A percentile compares a stretch with the other conserved stretches of the same genome.
Conservation (phyloP, 1,140 invertebrate species). For the Trigoniulus corallinus region DNA sequence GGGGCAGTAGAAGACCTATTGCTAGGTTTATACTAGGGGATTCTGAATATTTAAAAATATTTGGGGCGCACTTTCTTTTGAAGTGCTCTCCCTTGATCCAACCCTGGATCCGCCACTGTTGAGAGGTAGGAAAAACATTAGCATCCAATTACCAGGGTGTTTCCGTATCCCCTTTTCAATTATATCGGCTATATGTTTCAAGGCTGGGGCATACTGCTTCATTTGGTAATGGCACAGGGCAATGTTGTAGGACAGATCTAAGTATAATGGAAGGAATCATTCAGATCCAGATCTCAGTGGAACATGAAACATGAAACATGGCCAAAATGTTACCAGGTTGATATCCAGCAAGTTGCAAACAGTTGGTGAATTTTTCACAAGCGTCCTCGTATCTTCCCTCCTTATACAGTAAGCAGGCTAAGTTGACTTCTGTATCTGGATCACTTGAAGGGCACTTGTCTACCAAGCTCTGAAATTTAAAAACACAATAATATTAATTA, state of each 20-base stretch:
- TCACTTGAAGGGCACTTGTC: conserved; percentile 77
- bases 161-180: conserved; percentile 91
- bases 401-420: conserved; percentile 89
- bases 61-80: too few species aligned
- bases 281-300: conserved; percentile 64
- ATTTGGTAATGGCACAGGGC: conserved; percentile 88
- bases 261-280: conserved; percentile 64
- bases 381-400: conserved; percentile 80
- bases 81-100: too few species aligned
- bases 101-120: too few species aligned
- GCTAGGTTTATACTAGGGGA: too few species aligned
- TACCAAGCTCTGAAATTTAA: conserved; percentile 47
- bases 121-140: too few species aligned
- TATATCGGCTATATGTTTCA: conserved; percentile 85
- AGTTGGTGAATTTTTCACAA: conserved; percentile 75
- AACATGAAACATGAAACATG: conserved; percentile 1
- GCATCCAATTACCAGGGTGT: conserved; percentile 49
- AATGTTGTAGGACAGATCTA: conserved; percentile 82
- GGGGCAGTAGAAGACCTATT: too few species aligned
- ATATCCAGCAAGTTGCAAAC: conserved; percentile 72
- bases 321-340: conserved; percentile 37
- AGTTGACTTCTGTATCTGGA: conserved; percentile 87
- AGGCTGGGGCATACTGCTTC: conserved; percentile 79
- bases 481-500: conserved; percentile 1
- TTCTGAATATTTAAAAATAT: too few species aligned